Evolutionary conservation across 2,113 vertebrate species (phyloP).

Genomic region (Ameiurus melas): DNA sequence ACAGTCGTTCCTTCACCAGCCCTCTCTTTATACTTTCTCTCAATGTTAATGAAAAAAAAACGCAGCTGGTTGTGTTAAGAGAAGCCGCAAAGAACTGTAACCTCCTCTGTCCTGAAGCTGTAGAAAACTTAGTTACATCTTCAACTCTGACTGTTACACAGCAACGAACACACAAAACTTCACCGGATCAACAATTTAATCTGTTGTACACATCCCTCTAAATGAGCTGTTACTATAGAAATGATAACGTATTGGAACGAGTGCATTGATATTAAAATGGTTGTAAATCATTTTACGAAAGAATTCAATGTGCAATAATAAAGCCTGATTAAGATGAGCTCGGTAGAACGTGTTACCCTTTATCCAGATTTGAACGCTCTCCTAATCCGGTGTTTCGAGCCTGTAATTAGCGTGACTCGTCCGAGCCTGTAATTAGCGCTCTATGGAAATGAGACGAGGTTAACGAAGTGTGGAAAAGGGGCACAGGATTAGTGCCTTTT

Average conservation of each 20-base stretch:
- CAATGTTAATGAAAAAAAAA: not conserved
- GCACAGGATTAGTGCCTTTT: conserved; percentile 3
- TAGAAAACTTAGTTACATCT: not conserved
- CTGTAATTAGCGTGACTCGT: conserved; percentile 8
- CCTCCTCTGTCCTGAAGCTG: not conserved
- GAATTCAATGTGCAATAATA: not conserved
- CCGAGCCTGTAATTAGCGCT: conserved; percentile 18
- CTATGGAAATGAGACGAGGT: conserved; percentile 4
- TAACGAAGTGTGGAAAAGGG: not conserved
- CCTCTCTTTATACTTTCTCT: not conserved
- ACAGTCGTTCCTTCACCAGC: not conserved
- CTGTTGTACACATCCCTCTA: not conserved
- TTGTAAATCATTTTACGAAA: not conserved
- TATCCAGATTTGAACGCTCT: not conserved
- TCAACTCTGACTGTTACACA: not conserved
- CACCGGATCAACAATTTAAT: not conserved
- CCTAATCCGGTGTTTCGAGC: not conserved
- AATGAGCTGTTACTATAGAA: not conserved
- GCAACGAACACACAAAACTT: not conserved
- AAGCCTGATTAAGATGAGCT: not conserved
- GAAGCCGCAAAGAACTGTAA: not conserved
- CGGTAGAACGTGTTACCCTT: not conserved
- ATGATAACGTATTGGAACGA: not conserved
- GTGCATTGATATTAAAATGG: not conserved
- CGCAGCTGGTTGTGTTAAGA: not conserved